phyloP scores from a whole-genome alignment of 1,140 invertebrate species.

The Lordiphosa stackelbergi region DNA sequence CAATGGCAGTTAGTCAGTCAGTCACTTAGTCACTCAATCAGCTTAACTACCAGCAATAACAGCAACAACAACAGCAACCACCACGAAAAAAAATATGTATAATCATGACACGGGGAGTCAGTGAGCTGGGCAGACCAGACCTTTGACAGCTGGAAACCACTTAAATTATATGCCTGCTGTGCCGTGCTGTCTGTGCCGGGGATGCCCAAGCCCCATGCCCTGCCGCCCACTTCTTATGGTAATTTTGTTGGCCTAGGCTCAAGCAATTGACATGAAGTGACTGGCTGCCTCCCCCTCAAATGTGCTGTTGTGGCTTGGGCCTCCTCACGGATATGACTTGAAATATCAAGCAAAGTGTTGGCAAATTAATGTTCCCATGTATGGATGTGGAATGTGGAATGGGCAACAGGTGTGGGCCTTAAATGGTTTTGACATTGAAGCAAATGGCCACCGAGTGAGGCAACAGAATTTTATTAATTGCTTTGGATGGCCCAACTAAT shows the following conservation, averaged over 20 bases:
- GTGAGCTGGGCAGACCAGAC: constrained; percentile 22
- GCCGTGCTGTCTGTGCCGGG: constrained; percentile 10
- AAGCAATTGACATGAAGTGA: constrained; percentile 67
- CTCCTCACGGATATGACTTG: constrained; percentile 6
- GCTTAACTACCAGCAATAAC: constrained; percentile 31
- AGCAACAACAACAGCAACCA: constrained; percentile 1
- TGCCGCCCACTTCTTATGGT: constrained; percentile 55
- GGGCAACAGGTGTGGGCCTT: constrained; percentile 33
- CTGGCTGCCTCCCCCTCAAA: constrained; percentile 13
- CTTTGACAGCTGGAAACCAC: constrained; percentile 74
- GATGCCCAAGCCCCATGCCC: constrained; percentile 4
- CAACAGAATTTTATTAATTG: constrained; percentile 11
- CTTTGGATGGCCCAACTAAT: not conserved
- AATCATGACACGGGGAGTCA: constrained; percentile 23
- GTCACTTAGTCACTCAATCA: constrained; percentile 60
- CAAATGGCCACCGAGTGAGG: constrained; percentile 7
- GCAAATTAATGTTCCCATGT: constrained; percentile 35
- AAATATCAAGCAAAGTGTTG: constrained; percentile 29
- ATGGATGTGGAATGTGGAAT: not conserved
- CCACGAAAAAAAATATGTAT: not conserved
- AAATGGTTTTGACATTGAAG: constrained; percentile 17
- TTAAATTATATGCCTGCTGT: constrained; percentile 71
- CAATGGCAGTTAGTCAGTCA: constrained; percentile 33
- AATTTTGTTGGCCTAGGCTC: constrained; percentile 59
- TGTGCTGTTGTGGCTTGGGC: constrained; percentile 26